Conservation (phyloP, 1,140 invertebrate genomes). For the Anadara kagoshimensis region DNA sequence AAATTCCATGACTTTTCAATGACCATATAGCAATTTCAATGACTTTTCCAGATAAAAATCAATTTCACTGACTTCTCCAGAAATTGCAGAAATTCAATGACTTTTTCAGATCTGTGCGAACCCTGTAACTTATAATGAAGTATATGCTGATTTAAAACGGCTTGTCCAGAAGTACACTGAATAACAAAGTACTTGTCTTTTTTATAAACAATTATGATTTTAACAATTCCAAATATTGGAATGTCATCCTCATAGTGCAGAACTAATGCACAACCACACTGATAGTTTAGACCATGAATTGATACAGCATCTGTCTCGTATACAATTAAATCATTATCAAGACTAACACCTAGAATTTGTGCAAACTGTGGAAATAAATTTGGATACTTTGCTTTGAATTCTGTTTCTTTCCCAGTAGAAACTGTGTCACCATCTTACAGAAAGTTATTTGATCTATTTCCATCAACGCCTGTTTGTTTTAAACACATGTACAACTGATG, state of each 20-base stretch:
- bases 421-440: slow-evolving; percentile 5
- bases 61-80: too few species aligned
- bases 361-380: not conserved
- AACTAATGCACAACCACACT: not conserved
- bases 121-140: not conserved
- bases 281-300: not conserved
- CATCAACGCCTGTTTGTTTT: not conserved
- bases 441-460: slow-evolving; percentile 5
- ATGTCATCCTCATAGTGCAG: not conserved
- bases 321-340: not conserved
- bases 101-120: too few species aligned
- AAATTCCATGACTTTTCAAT: too few species aligned
- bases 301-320: not conserved
- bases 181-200: slow-evolving; percentile 9
- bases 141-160: not conserved
- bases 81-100: too few species aligned
- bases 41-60: too few species aligned
- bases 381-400: not conserved
- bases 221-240: not conserved
- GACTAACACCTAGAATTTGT: not conserved
- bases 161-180: not conserved
- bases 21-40: too few species aligned
- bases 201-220: not conserved
- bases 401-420: slow-evolving; percentile 1
- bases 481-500: slow-evolving; percentile 6